Evolutionary conservation across 1,140 invertebrate species (phyloP).

Genomic region (Stegodyphus dumicola): DNA sequence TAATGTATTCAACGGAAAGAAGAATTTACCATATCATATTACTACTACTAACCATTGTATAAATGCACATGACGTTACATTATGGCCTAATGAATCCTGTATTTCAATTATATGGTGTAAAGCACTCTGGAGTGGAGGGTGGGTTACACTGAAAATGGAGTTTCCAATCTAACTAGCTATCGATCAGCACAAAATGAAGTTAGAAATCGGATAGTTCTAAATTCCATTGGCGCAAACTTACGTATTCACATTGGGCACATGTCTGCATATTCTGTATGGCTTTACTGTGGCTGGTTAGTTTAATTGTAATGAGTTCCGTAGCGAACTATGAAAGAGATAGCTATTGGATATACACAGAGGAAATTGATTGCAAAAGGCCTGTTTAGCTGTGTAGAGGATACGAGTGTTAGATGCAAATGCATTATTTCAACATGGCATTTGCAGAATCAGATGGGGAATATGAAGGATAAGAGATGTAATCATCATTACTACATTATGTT

Average conservation of each 20-base stretch:
- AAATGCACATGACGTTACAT: neutral
- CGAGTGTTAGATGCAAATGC: no score
- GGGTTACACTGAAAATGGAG: no score
- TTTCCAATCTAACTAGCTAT: constrained; percentile 28
- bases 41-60: no score
- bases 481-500: no score
- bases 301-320: constrained; percentile 41
- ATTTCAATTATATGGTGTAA: constrained; percentile 31
- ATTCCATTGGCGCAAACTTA: neutral
- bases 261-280: neutral
- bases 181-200: constrained; percentile 20
- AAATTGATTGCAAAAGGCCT: neutral
- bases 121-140: no score
- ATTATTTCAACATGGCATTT: no score
- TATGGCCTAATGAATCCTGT: constrained; percentile 39
- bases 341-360: constrained; percentile 4
- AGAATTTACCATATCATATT: no score
- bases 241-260: neutral
- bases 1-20: no score
- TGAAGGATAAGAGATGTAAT: no score
- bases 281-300: constrained; percentile 48
- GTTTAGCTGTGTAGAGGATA: neutral
- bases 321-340: constrained; percentile 43
- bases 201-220: constrained; percentile 12
- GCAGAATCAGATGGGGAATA: no score